Evolutionary conservation across 2,888 invertebrate species (phyloP), one percentile per base, ranked within the genome.

Genomic region (Leucoptera coffeella): DNA sequence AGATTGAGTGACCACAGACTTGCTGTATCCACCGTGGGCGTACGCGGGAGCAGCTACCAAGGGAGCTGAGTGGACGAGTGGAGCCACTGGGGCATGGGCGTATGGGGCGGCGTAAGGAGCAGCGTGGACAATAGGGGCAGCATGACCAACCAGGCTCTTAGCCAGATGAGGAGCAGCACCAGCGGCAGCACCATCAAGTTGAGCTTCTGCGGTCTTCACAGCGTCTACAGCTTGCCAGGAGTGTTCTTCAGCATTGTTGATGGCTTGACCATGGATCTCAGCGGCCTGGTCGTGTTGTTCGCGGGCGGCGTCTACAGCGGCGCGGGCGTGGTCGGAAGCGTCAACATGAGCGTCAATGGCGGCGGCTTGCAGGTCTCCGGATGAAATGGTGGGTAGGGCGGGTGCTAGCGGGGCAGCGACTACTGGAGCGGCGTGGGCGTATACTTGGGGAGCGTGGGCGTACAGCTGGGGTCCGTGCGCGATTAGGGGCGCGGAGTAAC

Each of bases 191-290:
- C 67, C 67, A 42, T 69, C 67, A 26, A 61, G 35, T 36, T 59
- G 56, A 37, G 67, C 67, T 39, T 61, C 50, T 2, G 43, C 54
- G 45, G 67, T 67, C 49, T 62, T 56, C 30, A 47, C 65, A 33
- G 69, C 62, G 35, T 67, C 67, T 19, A 65, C 50, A 20, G 60
- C 57, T 37, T 62, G 62, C 64, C 69, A 69, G 12, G 61, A 59
- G 51, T 67, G 58, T 43, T 62, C 64, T 33, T 57, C 64, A 29
- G 65, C 71, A 38, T 67, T 62, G 54, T 71, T 67, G 43, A 62
- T 42, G 34, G 62, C 65, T 37, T 49, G 60, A 29, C 64, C 67
- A 26, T 64, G 64, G 41, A 58, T 39, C 34, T 69, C 69, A 35
- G 60, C 40, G 34, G 64, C 60, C 40, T 69, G 65, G 58, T 71